Evolutionary conservation across 2,797 vertebrate genomes (phyloP).

Genomic region (Platalea minor): DNA sequence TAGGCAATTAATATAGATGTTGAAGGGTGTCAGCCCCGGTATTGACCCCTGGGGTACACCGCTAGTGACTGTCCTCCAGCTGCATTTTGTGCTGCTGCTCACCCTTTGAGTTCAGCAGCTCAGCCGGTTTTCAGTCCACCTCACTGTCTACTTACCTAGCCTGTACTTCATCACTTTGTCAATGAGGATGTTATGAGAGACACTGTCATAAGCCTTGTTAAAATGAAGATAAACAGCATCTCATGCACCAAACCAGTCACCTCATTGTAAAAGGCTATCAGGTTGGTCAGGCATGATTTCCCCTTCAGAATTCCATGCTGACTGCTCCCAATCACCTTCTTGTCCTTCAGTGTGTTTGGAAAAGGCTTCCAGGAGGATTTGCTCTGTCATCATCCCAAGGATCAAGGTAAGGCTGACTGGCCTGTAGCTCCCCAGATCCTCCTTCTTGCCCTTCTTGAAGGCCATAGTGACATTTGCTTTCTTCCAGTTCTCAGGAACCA

Average conservation of each 20-base stretch:
- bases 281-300: neutral
- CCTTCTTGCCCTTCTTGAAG: neutral
- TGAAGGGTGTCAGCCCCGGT: neutral
- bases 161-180: neutral
- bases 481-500: neutral
- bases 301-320: neutral
- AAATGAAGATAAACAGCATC: neutral
- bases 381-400: neutral
- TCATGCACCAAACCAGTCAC: neutral
- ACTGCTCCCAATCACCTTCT: neutral
- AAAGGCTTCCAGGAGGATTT: neutral
- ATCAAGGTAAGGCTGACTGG: neutral
- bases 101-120: neutral
- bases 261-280: neutral
- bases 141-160: neutral
- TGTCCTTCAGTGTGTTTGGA: neutral
- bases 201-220: neutral
- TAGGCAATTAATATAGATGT: neutral
- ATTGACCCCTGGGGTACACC: neutral
- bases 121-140: neutral
- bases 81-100: neutral
- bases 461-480: neutral
- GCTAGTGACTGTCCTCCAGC: neutral
- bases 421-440: neutral
- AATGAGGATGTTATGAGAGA: neutral